These are phyloP conservation scores for Netelia inedita DNA, from an alignment of 2,888 invertebrate species.

Conservation along the genomic window DNA sequence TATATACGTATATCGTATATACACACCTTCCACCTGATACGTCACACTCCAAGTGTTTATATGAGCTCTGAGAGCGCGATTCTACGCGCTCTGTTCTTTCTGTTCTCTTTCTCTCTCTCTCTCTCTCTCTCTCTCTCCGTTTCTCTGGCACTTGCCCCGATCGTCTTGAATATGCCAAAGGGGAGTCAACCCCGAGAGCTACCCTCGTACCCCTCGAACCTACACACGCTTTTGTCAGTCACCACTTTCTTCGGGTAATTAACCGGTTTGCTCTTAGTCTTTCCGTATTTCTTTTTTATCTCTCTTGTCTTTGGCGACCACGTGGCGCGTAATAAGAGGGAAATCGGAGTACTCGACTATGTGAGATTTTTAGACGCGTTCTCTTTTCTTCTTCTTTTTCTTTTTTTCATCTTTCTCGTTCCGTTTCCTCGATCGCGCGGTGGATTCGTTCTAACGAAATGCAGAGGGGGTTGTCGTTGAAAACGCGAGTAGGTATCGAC, in stretches of 20 bases:
- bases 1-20: neutral
- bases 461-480: neutral
- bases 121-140: too few species aligned
- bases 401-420: neutral
- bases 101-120: conserved; percentile 50
- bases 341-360: neutral
- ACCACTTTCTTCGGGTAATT: conserved; percentile 82
- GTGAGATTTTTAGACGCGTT: neutral
- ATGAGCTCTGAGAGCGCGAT: conserved; percentile 60
- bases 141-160: conserved; percentile 71
- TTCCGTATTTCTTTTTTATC: conserved; percentile 58
- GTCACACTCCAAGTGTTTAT: conserved; percentile 71
- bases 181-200: conserved; percentile 46
- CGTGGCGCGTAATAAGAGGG: conserved; percentile 8
- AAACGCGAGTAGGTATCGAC: neutral
- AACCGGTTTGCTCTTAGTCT: conserved; percentile 67
- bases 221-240: conserved; percentile 69
- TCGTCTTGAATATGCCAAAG: conserved; percentile 75
- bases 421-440: conserved; percentile 18
- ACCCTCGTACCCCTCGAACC: conserved; percentile 10
- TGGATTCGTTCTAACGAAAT: conserved; percentile 31
- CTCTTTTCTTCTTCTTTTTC: neutral
- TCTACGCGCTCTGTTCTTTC: conserved; percentile 33
- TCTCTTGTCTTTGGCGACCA: conserved; percentile 67
- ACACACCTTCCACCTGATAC: conserved; percentile 63